Conservation (phyloP, 2,797 vertebrate species). For the Carduelis carduelis region DNA sequence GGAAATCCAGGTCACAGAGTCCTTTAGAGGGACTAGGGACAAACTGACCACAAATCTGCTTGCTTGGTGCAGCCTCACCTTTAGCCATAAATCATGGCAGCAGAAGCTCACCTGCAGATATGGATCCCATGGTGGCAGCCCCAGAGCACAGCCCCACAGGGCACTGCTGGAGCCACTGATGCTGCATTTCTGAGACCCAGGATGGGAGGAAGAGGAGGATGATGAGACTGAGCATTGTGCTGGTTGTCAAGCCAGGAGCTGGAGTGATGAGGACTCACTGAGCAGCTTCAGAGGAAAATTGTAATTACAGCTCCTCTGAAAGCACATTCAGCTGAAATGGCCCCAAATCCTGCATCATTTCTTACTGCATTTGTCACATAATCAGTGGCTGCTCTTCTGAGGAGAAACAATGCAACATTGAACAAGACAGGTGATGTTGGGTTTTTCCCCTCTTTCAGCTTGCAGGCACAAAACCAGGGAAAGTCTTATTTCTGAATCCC, state of each 20-base stretch:
- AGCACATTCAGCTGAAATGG: neutral
- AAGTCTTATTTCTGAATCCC: neutral
- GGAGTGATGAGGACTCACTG: neutral
- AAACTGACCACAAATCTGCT: neutral
- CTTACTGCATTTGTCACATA: neutral
- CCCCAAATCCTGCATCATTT: neutral
- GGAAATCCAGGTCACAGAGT: neutral
- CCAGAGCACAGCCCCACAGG: fast-evolving
- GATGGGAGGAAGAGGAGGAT: neutral
- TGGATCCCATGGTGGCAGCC: fast-evolving
- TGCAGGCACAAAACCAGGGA: neutral
- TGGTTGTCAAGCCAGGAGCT: neutral
- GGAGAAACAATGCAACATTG: neutral
- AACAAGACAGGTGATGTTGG: fast-evolving
- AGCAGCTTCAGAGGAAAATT: neutral
- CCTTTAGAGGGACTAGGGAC: neutral
- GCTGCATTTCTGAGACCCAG: fast-evolving
- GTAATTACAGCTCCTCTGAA: neutral
- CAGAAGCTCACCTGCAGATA: neutral
- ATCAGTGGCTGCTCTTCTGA: neutral
- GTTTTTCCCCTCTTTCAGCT: neutral
- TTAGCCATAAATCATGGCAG: neutral
- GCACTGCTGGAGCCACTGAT: neutral
- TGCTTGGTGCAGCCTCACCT: neutral
- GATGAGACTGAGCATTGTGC: neutral